Conservation (phyloP, 2,113 vertebrate species). For the Pseudolaguvia tuberculata region DNA sequence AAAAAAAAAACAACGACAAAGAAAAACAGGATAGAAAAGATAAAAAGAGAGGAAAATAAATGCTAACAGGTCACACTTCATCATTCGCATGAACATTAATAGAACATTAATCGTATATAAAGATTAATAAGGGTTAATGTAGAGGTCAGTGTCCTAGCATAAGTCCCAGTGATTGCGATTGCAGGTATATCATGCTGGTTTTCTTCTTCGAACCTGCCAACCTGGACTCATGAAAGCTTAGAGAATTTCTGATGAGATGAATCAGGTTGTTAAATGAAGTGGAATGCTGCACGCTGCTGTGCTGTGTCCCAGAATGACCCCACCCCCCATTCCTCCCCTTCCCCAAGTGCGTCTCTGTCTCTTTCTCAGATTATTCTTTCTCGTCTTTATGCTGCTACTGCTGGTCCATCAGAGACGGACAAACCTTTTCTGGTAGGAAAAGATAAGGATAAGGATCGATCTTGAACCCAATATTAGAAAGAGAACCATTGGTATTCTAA, state of each 20-base stretch:
- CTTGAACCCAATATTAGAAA: too few relatives aligned
- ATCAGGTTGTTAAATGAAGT: constrained; percentile 22
- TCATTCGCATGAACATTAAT: too few relatives aligned
- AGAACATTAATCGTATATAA: not conserved
- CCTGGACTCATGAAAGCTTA: constrained; percentile 2
- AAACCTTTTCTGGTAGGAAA: not conserved
- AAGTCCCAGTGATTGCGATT: not conserved
- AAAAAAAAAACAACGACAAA: constrained; percentile 3
- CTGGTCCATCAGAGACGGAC: not conserved
- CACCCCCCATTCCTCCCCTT: too few relatives aligned
- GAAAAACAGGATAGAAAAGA: not conserved
- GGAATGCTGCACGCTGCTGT: not conserved
- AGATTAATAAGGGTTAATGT: constrained; percentile 5
- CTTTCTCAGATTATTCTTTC: not conserved
- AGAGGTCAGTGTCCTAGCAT: not conserved
- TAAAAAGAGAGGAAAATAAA: not conserved
- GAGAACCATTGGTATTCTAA: too few relatives aligned
- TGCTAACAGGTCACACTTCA: not conserved
- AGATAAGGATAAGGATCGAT: too few relatives aligned
- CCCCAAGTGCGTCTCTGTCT: not conserved
- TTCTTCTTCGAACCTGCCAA: not conserved
- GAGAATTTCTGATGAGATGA: constrained; percentile 17
- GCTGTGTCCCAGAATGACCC: constrained; percentile 8
- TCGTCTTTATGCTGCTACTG: not conserved
- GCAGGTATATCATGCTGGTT: not conserved